Percentiles rank a stretch among this genome's conserved stretches.
Evolutionary conservation across 1,140 invertebrate genomes (phyloP).

Genomic region (Cyrtorhinus lividipennis): DNA sequence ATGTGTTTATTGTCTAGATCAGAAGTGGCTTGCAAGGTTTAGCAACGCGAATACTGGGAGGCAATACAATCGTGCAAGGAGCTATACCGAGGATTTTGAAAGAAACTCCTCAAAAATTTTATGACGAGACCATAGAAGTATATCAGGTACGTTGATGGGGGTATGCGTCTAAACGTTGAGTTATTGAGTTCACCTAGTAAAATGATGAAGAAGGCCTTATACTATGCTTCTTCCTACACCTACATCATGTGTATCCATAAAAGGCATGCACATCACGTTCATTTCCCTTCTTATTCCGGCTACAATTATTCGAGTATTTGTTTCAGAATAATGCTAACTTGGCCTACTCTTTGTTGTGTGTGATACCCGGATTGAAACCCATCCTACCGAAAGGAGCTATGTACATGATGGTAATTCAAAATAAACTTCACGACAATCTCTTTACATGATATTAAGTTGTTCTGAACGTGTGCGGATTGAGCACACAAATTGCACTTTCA

Average conservation of each 20-base stretch:
- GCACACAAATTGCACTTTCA: no score
- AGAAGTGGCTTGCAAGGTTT: slow-evolving; percentile 56
- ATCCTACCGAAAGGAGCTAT: slow-evolving; percentile 93
- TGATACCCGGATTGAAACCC: slow-evolving; percentile 71
- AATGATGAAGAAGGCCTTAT: no score
- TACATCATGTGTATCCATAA: no score
- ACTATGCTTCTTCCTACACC: no score
- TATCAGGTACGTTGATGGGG: slow-evolving; percentile 49
- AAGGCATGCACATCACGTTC: no score
- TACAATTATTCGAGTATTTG: background rate
- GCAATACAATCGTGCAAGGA: slow-evolving; percentile 82
- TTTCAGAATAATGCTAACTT: slow-evolving; percentile 66
- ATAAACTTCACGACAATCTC: slow-evolving; percentile 27
- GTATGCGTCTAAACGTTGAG: no score
- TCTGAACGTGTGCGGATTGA: no score
- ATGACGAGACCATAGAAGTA: slow-evolving; percentile 52
- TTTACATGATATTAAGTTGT: no score
- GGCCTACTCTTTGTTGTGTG: slow-evolving; percentile 52
- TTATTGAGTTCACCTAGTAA: no score
- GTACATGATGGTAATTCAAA: slow-evolving; percentile 99
- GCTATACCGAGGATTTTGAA: slow-evolving; percentile 76
- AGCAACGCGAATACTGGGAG: slow-evolving; percentile 74
- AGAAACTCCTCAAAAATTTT: slow-evolving; percentile 73
- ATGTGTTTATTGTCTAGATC: no score
- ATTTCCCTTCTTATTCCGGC: no score